Conservation (phyloP, 2,888 invertebrate genomes). For the Tipula unca region DNA sequence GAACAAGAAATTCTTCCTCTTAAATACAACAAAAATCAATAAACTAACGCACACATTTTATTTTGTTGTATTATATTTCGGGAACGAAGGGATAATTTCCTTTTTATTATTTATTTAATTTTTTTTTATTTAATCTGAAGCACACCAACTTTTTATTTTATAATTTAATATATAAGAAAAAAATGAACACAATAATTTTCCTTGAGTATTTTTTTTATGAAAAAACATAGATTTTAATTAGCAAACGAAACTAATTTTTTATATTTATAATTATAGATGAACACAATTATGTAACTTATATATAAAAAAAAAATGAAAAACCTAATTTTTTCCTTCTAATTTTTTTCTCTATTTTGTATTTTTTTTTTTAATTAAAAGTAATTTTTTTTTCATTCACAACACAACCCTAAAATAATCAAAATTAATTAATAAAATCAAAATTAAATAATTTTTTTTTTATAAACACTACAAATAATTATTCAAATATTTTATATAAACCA, state of each 20-base stretch:
- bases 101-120: background rate
- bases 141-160: conserved; percentile 1
- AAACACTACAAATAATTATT: background rate
- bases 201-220: background rate
- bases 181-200: background rate
- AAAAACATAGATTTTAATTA: background rate
- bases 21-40: conserved; percentile 18
- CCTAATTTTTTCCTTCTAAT: background rate
- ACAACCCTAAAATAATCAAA: background rate
- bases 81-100: background rate
- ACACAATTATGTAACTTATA: conserved; percentile 15
- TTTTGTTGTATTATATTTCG: conserved; percentile 8
- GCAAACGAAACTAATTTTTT: background rate
- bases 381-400: background rate
- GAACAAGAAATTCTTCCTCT: conserved; percentile 16
- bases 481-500: background rate
- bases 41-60: conserved; percentile 19
- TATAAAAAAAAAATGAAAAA: background rate
- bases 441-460: background rate
- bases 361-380: background rate
- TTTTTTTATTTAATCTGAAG: background rate
- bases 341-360: too few relatives aligned
- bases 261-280: background rate
- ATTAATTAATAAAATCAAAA: background rate
- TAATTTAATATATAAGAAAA: background rate